Conservation (phyloP, 2,888 invertebrate species). For the Coelopa pilipes region DNA sequence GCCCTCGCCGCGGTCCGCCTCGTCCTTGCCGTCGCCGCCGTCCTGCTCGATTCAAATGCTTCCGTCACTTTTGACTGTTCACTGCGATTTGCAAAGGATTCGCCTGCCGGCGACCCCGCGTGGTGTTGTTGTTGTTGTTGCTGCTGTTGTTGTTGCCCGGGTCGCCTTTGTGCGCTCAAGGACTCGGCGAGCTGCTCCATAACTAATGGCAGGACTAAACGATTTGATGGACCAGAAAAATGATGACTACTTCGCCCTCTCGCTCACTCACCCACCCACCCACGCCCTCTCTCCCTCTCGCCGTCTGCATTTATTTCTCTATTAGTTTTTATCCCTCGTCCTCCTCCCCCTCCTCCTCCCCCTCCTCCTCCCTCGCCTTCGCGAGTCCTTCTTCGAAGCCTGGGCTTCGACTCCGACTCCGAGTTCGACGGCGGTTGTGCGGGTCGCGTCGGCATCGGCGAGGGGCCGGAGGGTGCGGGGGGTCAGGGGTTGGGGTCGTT, state of each 20-base stretch:
- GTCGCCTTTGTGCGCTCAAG: too few species aligned
- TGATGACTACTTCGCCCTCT: conserved; percentile 59
- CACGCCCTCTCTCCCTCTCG: conserved; percentile 1
- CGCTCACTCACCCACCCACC: conserved; percentile 4
- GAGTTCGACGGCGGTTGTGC: conserved; percentile 14
- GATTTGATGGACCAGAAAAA: conserved; percentile 65
- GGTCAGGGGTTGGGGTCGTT: not conserved
- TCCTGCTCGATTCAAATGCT: not conserved
- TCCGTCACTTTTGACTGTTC: conserved; percentile 34
- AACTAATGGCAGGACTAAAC: conserved; percentile 65
- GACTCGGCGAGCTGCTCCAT: conserved; percentile 42
- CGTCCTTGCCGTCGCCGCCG: not conserved
- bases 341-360: too few species aligned
- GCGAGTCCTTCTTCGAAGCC: conserved; percentile 15
- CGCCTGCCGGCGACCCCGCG: not conserved
- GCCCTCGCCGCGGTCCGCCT: conserved; percentile 4
- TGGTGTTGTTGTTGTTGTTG: conserved; percentile 6
- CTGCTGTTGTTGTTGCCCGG: too few species aligned
- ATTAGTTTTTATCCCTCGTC: conserved; percentile 30
- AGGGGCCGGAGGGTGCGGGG: not conserved
- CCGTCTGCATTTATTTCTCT: conserved; percentile 37
- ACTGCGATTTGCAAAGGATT: conserved; percentile 27
- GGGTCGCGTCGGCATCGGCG: conserved; percentile 3
- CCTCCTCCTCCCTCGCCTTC: not conserved
- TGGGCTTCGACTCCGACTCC: too few species aligned